Evolutionary conservation across 1,140 invertebrate genomes (phyloP).

Genomic region (Teleopsis dalmanni): DNA sequence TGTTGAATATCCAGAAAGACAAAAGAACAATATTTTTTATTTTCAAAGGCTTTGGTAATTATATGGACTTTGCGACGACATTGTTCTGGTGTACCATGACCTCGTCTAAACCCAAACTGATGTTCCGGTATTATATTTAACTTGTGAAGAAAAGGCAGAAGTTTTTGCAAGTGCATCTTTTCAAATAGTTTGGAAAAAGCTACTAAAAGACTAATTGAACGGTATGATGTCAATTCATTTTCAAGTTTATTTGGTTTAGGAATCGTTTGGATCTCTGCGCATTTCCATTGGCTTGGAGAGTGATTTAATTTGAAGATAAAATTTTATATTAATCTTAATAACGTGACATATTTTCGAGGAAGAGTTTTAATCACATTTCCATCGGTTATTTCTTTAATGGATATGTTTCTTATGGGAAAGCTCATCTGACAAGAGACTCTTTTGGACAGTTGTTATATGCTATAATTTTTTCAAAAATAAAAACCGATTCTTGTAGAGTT

Average conservation of each 20-base stretch:
- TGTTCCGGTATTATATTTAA: neutral
- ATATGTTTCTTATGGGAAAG: too few species aligned
- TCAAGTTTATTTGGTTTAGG: neutral
- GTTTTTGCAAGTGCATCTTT: neutral
- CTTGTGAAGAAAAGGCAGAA: neutral
- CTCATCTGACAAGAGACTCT: too few species aligned
- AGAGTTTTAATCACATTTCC: too few species aligned
- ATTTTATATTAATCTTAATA: too few species aligned
- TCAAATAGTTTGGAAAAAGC: constrained; percentile 3
- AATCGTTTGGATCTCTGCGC: neutral
- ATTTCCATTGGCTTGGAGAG: too few species aligned
- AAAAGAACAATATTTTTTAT: neutral
- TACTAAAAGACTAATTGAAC: neutral
- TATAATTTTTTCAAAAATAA: too few species aligned
- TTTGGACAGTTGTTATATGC: too few species aligned
- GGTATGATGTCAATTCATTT: neutral
- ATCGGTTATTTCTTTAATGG: too few species aligned
- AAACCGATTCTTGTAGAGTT: too few species aligned
- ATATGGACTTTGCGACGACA: neutral
- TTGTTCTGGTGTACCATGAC: constrained; percentile 3
- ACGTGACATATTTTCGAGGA: too few species aligned
- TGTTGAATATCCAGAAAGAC: too few species aligned
- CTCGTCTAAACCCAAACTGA: neutral
- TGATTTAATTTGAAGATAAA: neutral
- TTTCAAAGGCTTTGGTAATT: neutral